Evolutionary conservation across 2,797 vertebrate genomes (phyloP).

Genomic region (Bovichtus diacanthus): DNA sequence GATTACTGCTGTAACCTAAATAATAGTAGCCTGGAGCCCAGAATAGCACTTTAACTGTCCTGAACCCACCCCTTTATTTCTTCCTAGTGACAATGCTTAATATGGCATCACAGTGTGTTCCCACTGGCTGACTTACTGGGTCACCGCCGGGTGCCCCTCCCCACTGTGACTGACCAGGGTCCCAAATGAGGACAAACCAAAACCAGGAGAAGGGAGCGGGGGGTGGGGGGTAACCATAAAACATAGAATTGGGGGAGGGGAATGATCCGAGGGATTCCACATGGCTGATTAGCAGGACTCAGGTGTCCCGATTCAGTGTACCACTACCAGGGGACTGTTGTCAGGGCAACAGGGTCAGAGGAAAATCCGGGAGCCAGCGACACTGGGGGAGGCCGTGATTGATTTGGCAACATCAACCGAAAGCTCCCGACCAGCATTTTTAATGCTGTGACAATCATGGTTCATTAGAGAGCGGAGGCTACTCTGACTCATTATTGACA

Average conservation of each 20-base stretch:
- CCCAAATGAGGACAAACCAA: slow-evolving; percentile 72
- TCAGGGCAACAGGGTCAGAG: slow-evolving; percentile 80
- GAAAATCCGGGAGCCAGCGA: slow-evolving; percentile 60
- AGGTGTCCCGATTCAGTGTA: slow-evolving; percentile 75
- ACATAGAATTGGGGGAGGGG: slow-evolving; percentile 41
- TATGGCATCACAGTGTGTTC: slow-evolving; percentile 38
- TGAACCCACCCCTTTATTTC: slow-evolving; percentile 44
- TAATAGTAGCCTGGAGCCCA: slow-evolving; percentile 13
- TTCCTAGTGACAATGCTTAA: slow-evolving; percentile 56
- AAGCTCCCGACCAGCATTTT: slow-evolving; percentile 57
- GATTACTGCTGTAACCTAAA: slow-evolving; percentile 22
- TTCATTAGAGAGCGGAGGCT: slow-evolving; percentile 61
- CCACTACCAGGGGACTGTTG: slow-evolving; percentile 71
- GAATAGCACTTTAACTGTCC: slow-evolving; percentile 26
- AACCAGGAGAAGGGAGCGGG: slow-evolving; percentile 26
- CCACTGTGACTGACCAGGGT: slow-evolving; percentile 40
- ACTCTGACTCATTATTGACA: slow-evolving; percentile 62
- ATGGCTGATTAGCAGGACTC: slow-evolving; percentile 81
- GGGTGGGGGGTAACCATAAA: slow-evolving; percentile 14
- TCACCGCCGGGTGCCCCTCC: slow-evolving; percentile 61
- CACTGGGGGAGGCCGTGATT: slow-evolving; percentile 46
- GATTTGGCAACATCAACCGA: slow-evolving; percentile 67
- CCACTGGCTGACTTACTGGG: slow-evolving; percentile 67
- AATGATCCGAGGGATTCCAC: slow-evolving; percentile 60
- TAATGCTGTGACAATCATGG: slow-evolving; percentile 49